phyloP scores from a whole-genome alignment of 1,140 invertebrate genomes.

The Chionoecetes opilio region DNA sequence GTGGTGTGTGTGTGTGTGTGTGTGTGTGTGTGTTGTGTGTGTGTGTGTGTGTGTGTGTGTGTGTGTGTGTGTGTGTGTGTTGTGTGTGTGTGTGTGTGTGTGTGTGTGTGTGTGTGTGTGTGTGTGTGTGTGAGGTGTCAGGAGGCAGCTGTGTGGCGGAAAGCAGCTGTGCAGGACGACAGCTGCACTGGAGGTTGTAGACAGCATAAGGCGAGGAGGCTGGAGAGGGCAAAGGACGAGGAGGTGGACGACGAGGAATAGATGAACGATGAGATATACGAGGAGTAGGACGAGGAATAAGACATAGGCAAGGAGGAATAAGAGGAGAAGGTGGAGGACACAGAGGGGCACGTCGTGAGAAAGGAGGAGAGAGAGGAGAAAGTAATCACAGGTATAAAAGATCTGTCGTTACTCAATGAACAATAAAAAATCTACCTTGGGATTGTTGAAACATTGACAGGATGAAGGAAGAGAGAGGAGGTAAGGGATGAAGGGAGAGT shows the following conservation, averaged over 20 bases:
- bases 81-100: no score
- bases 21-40: no score
- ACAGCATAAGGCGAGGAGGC: not conserved
- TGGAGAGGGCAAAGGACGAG: not conserved
- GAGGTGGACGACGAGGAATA: not conserved
- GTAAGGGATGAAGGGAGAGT: not conserved
- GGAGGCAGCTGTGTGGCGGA: not conserved
- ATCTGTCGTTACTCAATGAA: not conserved
- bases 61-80: no score
- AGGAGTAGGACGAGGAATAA: not conserved
- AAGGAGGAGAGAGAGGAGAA: not conserved
- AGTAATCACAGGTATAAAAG: not conserved
- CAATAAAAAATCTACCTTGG: not conserved
- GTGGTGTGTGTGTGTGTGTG: no score
- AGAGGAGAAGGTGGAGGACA: not conserved
- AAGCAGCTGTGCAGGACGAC: not conserved
- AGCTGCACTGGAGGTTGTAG: not conserved
- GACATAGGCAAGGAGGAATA: not conserved
- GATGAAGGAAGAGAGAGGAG: not conserved
- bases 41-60: no score
- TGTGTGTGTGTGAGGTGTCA: slow-evolving; percentile 4
- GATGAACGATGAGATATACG: not conserved
- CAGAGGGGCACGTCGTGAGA: not conserved
- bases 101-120: no score
- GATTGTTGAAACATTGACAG: slow-evolving; percentile 29